Base-by-base conservation (phyloP, 1,140 invertebrate species). In the Panagrolaimus sp. region DNA sequence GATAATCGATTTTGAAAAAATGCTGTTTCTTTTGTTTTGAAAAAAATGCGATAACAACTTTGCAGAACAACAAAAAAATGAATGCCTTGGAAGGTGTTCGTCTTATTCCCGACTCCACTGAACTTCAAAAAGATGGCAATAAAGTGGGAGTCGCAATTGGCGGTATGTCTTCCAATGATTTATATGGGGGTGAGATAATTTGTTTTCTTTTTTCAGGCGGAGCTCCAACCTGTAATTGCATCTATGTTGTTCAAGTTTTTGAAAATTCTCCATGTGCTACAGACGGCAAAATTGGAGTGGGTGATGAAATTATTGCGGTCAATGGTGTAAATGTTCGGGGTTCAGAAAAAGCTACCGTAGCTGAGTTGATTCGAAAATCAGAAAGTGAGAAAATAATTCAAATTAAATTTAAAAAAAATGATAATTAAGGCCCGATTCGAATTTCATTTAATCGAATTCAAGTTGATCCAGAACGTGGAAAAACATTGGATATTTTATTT, bases 381-480 rank as follows among this genome's bases (percentile, higher is more conserved):
- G 21, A 52, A 67, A 66, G 70, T 73, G 45, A 32, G 63, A 8
- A 12, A 65, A n/a, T 65, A 12, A 28, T 47, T 71, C 26, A 10
- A 14, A 95, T 95, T 4, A 12, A 21, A 58, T 26, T 12, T 10
- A 4, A n/a, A 58, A 2, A 21, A 64, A 17, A 58, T 26, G 17
- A 44, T 71, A 17, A 17, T 77, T 84, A 92, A 87, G 89, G 90
- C 55, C 89, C 93, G 86, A 94, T 98, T 4, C 90, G 89, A 38
- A 91, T 99, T 58, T 91, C 94, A 81, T 98, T 97, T 82, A 98
- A 98, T 83, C 97, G 97, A 85, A 87, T 99, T 4, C 94, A 98
- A 85, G 94, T 94, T 1, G 94, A 98, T 86, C 91, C 92, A 0
- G 90, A 91, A 75, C 93, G 96, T 87, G 91, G 91, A 2, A 94